Conservation (phyloP, 2,797 vertebrate genomes). For the Oreonectes daqikongensis region DNA sequence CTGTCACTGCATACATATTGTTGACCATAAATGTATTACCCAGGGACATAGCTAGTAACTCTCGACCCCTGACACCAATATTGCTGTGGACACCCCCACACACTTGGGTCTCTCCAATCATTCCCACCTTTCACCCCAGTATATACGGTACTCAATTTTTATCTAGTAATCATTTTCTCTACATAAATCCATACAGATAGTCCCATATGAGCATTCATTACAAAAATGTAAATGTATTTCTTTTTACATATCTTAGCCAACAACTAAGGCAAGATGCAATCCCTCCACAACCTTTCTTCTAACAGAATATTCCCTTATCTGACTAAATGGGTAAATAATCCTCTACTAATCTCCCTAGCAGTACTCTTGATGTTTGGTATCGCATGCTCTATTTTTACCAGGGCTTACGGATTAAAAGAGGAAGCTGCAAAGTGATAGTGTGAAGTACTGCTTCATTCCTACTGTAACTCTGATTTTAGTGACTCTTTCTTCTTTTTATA, state of each 20-base stretch:
- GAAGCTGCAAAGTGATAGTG: constrained; percentile 24
- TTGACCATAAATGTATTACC: neutral
- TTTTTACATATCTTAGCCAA: neutral
- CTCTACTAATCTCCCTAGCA: constrained; percentile 64
- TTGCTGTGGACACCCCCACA: neutral
- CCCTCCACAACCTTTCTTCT: constrained; percentile 1
- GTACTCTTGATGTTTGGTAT: constrained; percentile 51
- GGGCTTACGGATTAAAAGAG: constrained; percentile 66
- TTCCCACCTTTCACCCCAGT: neutral
- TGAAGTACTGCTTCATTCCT: constrained; percentile 18
- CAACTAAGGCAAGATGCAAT: neutral
- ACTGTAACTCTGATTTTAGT: constrained; percentile 16
- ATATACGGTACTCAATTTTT: too few species aligned
- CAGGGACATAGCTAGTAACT: neutral
- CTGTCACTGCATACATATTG: too few species aligned
- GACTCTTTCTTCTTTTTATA: neutral
- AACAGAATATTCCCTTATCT: constrained; percentile 54
- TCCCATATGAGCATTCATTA: neutral
- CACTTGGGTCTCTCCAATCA: neutral
- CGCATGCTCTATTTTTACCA: constrained; percentile 70
- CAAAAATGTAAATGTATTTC: neutral
- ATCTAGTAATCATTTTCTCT: neutral
- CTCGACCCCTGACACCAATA: neutral
- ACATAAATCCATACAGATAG: neutral
- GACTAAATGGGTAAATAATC: constrained; percentile 68